These are phyloP conservation scores for Actinia equina DNA, from an alignment of 64 coral and sea anemone species.

Conservation along the genomic window DNA sequence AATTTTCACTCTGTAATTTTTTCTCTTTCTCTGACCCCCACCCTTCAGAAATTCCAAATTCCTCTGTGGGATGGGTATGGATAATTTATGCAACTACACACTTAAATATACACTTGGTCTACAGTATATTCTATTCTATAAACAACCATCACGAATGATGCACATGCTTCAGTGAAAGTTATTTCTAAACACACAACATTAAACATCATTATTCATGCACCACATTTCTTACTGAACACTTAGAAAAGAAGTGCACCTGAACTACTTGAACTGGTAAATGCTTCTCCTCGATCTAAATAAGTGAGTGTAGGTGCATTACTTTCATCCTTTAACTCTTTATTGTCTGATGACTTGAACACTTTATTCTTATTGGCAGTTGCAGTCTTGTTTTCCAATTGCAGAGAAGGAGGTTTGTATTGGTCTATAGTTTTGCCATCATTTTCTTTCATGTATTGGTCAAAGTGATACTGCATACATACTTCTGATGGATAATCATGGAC, in stretches of 20 bases:
- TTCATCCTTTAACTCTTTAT: neutral
- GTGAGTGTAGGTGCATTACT: constrained; percentile 39
- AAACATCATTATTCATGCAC: neutral
- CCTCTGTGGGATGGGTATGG: too few relatives aligned
- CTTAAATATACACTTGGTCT: too few relatives aligned
- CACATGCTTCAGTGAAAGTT: neutral
- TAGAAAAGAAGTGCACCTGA: constrained; percentile 80
- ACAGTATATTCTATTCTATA: too few relatives aligned
- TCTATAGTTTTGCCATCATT: constrained; percentile 57
- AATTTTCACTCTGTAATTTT: too few relatives aligned
- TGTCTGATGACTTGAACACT: neutral
- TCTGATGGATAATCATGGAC: constrained; percentile 87
- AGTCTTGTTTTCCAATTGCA: neutral
- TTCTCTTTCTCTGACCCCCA: too few relatives aligned
- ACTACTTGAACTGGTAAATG: constrained; percentile 61
- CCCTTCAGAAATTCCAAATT: too few relatives aligned
- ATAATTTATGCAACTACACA: too few relatives aligned
- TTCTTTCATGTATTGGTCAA: constrained; percentile 33
- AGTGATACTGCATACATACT: constrained; percentile 35
- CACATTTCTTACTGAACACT: neutral
- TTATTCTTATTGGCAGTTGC: neutral
- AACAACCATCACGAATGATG: neutral
- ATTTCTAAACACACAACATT: too few relatives aligned
- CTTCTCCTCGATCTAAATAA: constrained; percentile 69
- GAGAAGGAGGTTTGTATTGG: constrained; percentile 55